Evolutionary conservation across 2,888 invertebrate genomes (phyloP), one percentile per base, ranked within the genome.

Genomic region (Eupithecia subfuscata): DNA sequence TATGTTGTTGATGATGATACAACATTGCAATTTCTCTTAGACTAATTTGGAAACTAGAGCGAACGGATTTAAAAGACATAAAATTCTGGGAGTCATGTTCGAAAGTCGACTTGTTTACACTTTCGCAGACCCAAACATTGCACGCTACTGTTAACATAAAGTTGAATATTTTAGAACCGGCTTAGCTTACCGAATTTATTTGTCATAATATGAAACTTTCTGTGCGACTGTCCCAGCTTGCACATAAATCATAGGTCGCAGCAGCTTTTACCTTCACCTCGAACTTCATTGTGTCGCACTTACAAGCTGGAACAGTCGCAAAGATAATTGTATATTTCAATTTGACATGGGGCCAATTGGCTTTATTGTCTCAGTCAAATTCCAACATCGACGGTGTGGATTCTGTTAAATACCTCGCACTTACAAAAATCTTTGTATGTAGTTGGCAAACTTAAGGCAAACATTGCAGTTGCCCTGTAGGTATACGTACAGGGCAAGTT

Each of bases 51-150:
- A 70, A 4, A 73, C 37, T 30, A n/a, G 60, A 60, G 60, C 60
- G 60, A 60, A 37, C 40, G 34, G 65, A 60, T 60, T 25, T 37
- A 67, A 67, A 67, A 67, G 37, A 67, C 34, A 65, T 65, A n/a
- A 37, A 67, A 40, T 37, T 37, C 12, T 67, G 65, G 65, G 37
- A 37, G 70, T 78, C 78, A 79, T 65, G 75, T 70, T 69, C 65
- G 81, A 81, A 81, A 81, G 81, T 72, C 64, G 73, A 37, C 75
- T 75, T 79, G 77, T 78, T 81, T 77, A 65, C 73, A 77, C 80
- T 80, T 81, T 81, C 80, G 71, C 73, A 69, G 25, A 60, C 1
- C 6, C 25, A 56, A 56, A 56, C 60, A 25, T 60, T 14, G 25
- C 60, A 60, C 60, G 25, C 60, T 60, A 25, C 25, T 25, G 22